Evolutionary conservation across 1,140 invertebrate species (phyloP), one percentile per base, ranked within the genome.

Genomic region (Drosophila sucinea): DNA sequence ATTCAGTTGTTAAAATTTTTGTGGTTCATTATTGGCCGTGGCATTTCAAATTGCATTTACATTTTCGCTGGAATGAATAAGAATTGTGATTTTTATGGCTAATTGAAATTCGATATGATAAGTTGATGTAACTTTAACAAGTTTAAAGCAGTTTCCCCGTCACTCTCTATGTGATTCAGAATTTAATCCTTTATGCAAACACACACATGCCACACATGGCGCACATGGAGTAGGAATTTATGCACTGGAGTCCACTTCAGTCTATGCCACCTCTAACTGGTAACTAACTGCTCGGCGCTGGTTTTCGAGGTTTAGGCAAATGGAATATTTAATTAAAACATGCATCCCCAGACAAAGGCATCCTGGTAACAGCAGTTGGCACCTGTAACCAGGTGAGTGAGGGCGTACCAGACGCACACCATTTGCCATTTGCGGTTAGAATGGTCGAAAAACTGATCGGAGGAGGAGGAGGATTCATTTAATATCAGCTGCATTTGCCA

Each of bases 251-350:
- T 33, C 64, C 70, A 57, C 55, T 51, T 25, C 23, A 35, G 32
- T 23, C 33, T 3, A 38, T n/a, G n/a, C 44, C 44, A 11, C 32
- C 68, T 4, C 56, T n/a, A 25, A 35, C 33, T 56, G 70, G 65
- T 62, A 78, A 81, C 79, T 81, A 85, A 86, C 83, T 82, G 75
- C 66, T 63, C 76, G 58, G 35, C 74, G 67, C 72, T 60, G 67
- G 78, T 78, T 82, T 82, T 76, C 73, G 33, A 41, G 77, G 80
- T 70, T 85, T 90, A 85, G 81, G 85, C 72, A 90, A 90, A 90
- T 90, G 85, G 86, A 90, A 90, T 90, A 90, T 90, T 90, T 90
- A 90, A 90, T 89, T 90, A 90, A 87, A 87, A 87, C 83, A 81
- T 79, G 73, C 77, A 10, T 17, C 44, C 23, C 56, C 85, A 89